Base-by-base conservation (phyloP, 1,140 invertebrate species). In the Drosophila melanica region DNA sequence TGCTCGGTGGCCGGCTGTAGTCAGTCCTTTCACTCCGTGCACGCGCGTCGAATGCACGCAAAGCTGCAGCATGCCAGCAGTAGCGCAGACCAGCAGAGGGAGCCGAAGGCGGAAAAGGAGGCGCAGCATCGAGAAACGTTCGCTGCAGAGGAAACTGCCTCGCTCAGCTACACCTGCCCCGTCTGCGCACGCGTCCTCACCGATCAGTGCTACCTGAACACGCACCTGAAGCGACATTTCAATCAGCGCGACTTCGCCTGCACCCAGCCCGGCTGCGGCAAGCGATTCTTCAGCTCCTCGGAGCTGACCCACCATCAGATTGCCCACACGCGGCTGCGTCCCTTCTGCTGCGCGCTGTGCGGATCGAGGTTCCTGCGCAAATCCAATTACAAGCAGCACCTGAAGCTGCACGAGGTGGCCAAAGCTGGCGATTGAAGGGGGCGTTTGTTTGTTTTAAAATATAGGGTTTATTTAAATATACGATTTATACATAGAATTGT, bases 341-440 rank as follows among this genome's bases (percentile, higher is more conserved):
- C 96, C 0, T 96, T 94, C 69, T 94, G 95, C 79, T 97, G 96
- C 81, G 90, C 94, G 3, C 91, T 94, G 0, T 97, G 96, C 81
- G 91, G 93, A 14, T 95, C 96, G 1, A 95, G 95, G 0, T 97
- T 97, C 92, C 95, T 97, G 30, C 96, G 97, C 90, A 96, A 96
- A 7, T 96, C 97, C 89, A 96, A 97, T 90, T 96, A 95, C 84
- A 97, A 97, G 90, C 97, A 97, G 70, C 96, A 97, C 77, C 93
- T 94, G 69, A 93, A 95, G 5, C 96, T 96, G 84, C 96, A 97
- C 86, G 42, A 45, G 5, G 16, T 10, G n/a, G 18, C 2, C 6
- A 30, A 41, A 10, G 35, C 12, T 6, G 23, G 23, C 37, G 27
- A 44, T 55, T 51, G 16, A 68, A 18, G 20, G 35, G 5, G 5